These are phyloP conservation scores for Acanthopleura granulata DNA, from an alignment of 2,888 invertebrate species.

Conservation along the genomic window DNA sequence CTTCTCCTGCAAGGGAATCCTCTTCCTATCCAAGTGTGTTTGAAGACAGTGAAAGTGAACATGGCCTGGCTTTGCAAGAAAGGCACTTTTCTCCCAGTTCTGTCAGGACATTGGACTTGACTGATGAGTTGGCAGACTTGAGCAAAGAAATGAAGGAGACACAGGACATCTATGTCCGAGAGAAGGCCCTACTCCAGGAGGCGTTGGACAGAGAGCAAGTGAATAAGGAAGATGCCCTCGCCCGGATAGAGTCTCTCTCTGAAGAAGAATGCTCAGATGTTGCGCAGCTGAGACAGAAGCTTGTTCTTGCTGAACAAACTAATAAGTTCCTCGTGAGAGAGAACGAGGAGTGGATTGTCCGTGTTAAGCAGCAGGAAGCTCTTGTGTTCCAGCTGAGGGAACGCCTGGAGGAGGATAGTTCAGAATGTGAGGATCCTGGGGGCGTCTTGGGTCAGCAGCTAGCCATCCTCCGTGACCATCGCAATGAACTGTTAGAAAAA, in stretches of 20 bases:
- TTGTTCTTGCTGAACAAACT: constrained; percentile 47
- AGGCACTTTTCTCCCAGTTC: neutral
- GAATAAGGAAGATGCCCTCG: constrained; percentile 29
- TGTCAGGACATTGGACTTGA: constrained; percentile 49
- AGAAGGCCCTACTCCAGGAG: constrained; percentile 53
- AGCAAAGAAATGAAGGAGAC: constrained; percentile 51
- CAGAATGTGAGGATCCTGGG: constrained; percentile 38
- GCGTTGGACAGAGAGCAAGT: constrained; percentile 46
- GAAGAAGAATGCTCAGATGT: constrained; percentile 25
- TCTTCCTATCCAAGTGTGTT: neutral
- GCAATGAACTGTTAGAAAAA: constrained; percentile 51
- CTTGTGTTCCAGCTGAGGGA: constrained; percentile 48
- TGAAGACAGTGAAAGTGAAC: neutral
- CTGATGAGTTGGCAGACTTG: constrained; percentile 51
- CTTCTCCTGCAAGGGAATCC: neutral
- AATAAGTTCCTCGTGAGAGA: constrained; percentile 50
- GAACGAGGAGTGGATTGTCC: constrained; percentile 46
- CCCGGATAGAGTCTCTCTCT: constrained; percentile 20
- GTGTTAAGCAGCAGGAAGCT: constrained; percentile 55
- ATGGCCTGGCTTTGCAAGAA: neutral
- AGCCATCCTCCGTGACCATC: constrained; percentile 51
- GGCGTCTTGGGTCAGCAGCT: constrained; percentile 53
- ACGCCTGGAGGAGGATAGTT: constrained; percentile 33
- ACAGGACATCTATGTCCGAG: constrained; percentile 53
- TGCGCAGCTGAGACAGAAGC: constrained; percentile 41